Conservation (phyloP, 2,113 vertebrate genomes). For the Raja brachyura region DNA sequence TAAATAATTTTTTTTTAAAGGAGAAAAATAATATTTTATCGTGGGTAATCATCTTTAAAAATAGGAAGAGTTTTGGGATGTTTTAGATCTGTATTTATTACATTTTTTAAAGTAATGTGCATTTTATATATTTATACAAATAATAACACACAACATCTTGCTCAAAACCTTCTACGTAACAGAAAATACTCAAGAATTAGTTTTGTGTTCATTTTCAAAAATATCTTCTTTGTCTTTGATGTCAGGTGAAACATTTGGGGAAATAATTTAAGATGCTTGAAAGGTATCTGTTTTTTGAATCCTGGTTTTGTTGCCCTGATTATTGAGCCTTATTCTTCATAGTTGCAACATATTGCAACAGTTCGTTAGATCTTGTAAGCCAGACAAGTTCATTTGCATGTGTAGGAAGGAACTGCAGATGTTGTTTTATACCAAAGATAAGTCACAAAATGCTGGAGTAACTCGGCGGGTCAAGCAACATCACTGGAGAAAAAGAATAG, state of each 20-base stretch:
- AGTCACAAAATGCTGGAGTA: no score
- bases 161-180: background rate
- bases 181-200: background rate
- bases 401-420: no score
- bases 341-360: conserved; percentile 1
- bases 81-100: background rate
- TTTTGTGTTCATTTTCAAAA: background rate
- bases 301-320: conserved; percentile 30
- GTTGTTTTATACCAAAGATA: no score
- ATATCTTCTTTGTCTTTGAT: background rate
- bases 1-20: background rate
- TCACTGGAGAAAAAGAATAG: no score
- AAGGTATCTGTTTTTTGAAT: background rate
- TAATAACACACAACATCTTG: background rate
- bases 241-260: background rate
- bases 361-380: background rate
- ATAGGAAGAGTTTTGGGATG: background rate
- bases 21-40: background rate
- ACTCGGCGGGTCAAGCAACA: no score
- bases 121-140: background rate
- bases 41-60: background rate
- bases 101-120: background rate
- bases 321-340: conserved; percentile 11
- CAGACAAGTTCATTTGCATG: background rate
- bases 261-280: conserved; percentile 26